Conservation (phyloP, 2,797 vertebrate species). For the Mormyrus hasselquistii region DNA sequence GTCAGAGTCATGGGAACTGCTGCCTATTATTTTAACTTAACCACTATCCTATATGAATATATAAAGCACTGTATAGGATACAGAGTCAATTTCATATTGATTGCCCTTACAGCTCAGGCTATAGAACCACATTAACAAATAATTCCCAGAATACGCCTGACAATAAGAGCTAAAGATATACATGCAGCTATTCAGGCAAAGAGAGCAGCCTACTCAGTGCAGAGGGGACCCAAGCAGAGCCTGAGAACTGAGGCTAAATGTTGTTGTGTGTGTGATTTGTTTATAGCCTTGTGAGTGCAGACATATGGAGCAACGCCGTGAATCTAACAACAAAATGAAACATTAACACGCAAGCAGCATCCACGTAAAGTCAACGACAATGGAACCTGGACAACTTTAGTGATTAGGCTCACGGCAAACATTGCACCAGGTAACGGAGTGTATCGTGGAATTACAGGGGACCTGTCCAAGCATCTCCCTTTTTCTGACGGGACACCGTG, state of each 20-base stretch:
- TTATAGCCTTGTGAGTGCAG: not conserved
- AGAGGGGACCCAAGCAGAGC: not conserved
- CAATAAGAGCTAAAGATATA: not conserved
- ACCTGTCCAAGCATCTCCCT: not conserved
- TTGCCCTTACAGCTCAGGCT: not conserved
- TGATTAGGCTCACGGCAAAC: not conserved
- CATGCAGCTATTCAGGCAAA: not conserved
- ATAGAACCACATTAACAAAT: not conserved
- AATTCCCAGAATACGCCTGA: not conserved
- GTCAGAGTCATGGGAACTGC: not conserved
- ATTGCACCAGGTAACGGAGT: not conserved
- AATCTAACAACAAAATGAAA: conserved; percentile 6
- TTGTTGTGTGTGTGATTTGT: not conserved
- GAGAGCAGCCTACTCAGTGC: not conserved
- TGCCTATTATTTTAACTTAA: not conserved
- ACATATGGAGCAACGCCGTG: not conserved
- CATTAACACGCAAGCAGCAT: not conserved
- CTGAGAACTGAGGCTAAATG: not conserved
- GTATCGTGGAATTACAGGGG: not conserved
- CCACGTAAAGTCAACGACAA: not conserved
- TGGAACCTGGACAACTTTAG: not conserved
- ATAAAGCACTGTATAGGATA: not conserved
- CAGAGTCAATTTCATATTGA: not conserved
- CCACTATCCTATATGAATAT: not conserved
- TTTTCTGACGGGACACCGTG: not conserved